Evolutionary conservation across 2,113 vertebrate species (phyloP).

Genomic region (Sialia sialis): DNA sequence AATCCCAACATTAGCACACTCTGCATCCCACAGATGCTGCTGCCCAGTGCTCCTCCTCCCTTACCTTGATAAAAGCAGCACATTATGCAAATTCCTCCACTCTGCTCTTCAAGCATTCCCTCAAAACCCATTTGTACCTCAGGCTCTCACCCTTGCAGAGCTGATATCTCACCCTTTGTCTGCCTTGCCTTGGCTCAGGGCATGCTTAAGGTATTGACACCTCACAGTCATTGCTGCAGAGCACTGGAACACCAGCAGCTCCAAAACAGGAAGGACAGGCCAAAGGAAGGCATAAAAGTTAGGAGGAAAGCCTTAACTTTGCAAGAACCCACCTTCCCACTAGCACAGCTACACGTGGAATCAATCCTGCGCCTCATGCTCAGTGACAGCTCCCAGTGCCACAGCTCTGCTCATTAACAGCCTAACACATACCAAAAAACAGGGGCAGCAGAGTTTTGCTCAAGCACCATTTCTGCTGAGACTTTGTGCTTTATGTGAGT

Average conservation of each 20-base stretch:
- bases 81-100: not conserved
- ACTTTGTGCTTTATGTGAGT: not conserved
- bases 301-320: not conserved
- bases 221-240: not conserved
- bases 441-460: not conserved
- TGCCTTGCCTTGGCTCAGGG: not conserved
- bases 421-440: not conserved
- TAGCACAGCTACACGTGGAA: not conserved
- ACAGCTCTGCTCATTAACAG: not conserved
- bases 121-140: not conserved
- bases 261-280: not conserved
- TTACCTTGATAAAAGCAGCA: not conserved
- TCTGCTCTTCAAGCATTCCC: not conserved
- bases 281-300: not conserved
- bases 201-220: not conserved
- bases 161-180: not conserved
- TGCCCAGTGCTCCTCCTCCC: not conserved
- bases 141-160: not conserved
- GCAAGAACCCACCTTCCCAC: not conserved
- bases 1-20: rapidly evolving
- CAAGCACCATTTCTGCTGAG: not conserved
- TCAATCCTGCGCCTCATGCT: not conserved
- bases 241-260: not conserved
- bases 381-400: not conserved
- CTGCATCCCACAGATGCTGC: not conserved